These are phyloP conservation scores for Caenorhabditis angaria DNA, from an alignment of 2,888 invertebrate species.

Conservation along the genomic window DNA sequence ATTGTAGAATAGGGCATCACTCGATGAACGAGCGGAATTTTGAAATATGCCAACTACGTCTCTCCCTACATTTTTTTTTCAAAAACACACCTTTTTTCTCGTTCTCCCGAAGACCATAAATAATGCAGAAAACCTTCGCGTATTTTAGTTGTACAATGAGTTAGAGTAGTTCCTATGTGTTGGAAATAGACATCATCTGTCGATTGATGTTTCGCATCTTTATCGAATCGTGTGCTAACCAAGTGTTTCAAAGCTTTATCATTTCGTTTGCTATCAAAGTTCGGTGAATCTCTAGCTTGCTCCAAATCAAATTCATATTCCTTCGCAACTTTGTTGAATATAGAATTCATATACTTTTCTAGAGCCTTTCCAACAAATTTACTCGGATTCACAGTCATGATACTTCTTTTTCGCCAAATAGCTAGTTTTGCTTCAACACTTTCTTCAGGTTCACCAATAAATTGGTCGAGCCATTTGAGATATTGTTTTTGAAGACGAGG, in stretches of 20 bases:
- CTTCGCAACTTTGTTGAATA: constrained; percentile 5
- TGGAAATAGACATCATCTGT: constrained; percentile 29
- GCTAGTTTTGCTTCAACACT: constrained; percentile 3
- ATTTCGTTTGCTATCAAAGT: background rate
- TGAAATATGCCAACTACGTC: too few species aligned
- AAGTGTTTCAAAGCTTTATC: constrained; percentile 13
- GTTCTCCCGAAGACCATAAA: background rate
- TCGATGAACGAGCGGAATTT: too few species aligned
- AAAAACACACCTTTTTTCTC: constrained; percentile 9
- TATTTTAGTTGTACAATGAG: background rate
- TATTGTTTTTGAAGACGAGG: constrained; percentile 9
- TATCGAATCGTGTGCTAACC: constrained; percentile 13
- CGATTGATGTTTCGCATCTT: background rate
- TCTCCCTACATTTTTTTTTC: too few species aligned
- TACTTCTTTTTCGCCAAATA: constrained; percentile 1
- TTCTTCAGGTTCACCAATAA: constrained; percentile 5
- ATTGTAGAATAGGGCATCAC: too few species aligned
- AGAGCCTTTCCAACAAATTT: constrained; percentile 3
- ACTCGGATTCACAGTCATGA: constrained; percentile 4
- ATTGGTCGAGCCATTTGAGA: constrained; percentile 15
- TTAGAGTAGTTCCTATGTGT: constrained; percentile 8
- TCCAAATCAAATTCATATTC: constrained; percentile 19
- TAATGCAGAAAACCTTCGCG: constrained; percentile 6
- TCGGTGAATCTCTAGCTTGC: constrained; percentile 3
- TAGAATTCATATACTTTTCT: constrained; percentile 15